Conservation (phyloP, 2,113 vertebrate genomes). For the Scatophagus argus region DNA sequence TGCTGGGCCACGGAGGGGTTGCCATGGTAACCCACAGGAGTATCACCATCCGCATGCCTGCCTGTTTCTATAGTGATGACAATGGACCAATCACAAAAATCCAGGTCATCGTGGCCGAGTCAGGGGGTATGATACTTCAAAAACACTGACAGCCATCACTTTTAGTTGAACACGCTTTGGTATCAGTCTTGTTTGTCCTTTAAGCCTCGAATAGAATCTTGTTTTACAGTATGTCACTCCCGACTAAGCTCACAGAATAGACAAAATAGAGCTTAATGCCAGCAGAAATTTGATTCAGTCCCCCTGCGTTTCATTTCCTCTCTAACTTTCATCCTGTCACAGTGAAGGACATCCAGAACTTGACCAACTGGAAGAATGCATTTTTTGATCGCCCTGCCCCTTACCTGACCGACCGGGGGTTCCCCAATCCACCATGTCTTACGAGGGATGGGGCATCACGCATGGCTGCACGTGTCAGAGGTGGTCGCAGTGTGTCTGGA, state of each 20-base stretch:
- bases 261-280: conserved; percentile 16
- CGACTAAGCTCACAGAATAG: conserved; percentile 19
- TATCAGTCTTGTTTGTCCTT: conserved; percentile 8
- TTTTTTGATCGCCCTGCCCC: conserved; percentile 89
- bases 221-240: conserved; percentile 35
- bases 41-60: conserved; percentile 92
- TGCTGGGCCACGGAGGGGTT: conserved; percentile 86
- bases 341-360: conserved; percentile 91
- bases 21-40: conserved; percentile 91
- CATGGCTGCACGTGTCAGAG: neutral
- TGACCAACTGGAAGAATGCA: conserved; percentile 94
- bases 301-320: neutral
- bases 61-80: conserved; percentile 95
- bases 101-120: conserved; percentile 94
- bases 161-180: conserved; percentile 44
- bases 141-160: conserved; percentile 59
- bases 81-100: conserved; percentile 94
- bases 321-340: conserved; percentile 39
- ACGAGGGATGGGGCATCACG: conserved; percentile 47
- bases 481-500: conserved; percentile 1
- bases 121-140: conserved; percentile 87
- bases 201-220: conserved; percentile 19
- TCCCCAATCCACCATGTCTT: conserved; percentile 89
- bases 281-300: conserved; percentile 29
- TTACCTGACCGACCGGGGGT: conserved; percentile 94